These are phyloP conservation scores for Psammodynastes pulverulentus DNA, from an alignment of 2,113 vertebrate species.

Conservation along the genomic window DNA sequence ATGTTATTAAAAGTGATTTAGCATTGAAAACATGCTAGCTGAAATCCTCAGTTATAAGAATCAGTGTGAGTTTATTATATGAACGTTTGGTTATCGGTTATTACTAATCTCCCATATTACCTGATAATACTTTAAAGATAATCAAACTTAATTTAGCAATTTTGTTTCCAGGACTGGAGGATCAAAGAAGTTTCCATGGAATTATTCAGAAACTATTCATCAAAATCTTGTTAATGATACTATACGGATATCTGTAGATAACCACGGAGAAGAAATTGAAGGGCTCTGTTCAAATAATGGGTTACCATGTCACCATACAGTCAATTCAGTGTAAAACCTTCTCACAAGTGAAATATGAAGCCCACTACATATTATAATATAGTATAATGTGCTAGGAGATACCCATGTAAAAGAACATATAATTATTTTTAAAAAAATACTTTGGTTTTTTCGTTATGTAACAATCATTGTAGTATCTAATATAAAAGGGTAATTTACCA, in stretches of 20 bases:
- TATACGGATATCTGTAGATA: background rate
- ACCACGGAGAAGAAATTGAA: constrained; percentile 17
- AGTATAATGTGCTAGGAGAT: background rate
- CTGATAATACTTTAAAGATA: background rate
- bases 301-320: background rate
- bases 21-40: background rate
- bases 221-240: background rate
- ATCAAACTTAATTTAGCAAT: background rate
- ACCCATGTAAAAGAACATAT: background rate
- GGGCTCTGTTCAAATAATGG: constrained; percentile 20
- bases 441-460: background rate
- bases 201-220: constrained; percentile 4
- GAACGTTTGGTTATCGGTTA: background rate
- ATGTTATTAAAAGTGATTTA: background rate
- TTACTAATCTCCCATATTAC: background rate
- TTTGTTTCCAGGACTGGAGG: constrained; percentile 2
- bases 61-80: background rate
- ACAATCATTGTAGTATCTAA: background rate
- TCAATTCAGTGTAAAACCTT: constrained; percentile 1
- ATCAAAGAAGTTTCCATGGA: background rate
- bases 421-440: background rate
- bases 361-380: background rate
- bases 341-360: constrained; percentile 3
- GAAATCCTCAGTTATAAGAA: background rate
- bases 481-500: background rate